A percentile compares a stretch with the other conserved stretches of the same genome.
phyloP scores from a whole-genome alignment of 2,797 vertebrate species.

The Syncerus caffer region DNA sequence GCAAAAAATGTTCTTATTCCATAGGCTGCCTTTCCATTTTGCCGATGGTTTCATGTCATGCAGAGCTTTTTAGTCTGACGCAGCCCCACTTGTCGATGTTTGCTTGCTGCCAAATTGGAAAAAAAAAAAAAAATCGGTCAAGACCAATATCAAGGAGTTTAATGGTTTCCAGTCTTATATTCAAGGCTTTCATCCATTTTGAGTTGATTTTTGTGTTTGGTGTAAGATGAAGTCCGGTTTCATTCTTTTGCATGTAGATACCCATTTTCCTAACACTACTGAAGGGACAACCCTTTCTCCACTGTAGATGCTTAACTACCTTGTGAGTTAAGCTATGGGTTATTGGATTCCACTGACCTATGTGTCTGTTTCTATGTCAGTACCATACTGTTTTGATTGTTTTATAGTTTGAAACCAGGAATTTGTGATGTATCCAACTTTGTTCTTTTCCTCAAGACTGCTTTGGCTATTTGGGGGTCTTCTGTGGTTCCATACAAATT shows the following conservation, averaged over 20 bases:
- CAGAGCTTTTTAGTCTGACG: not conserved
- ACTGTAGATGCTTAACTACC: not conserved
- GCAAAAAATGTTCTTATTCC: not conserved
- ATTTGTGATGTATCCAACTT: not conserved
- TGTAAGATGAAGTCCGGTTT: not conserved
- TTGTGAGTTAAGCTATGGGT: not conserved
- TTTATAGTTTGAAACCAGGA: not conserved
- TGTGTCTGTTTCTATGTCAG: not conserved
- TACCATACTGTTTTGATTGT: not conserved
- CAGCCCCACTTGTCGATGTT: not conserved
- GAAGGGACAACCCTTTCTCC: not conserved
- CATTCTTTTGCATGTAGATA: not conserved
- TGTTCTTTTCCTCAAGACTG: not conserved
- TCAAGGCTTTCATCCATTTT: not conserved
- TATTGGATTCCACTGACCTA: not conserved
- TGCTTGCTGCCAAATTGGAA: not conserved
- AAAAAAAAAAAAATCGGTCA: not conserved
- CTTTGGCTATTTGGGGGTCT: not conserved
- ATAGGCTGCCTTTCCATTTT: not conserved
- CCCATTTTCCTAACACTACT: not conserved
- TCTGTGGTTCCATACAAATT: not conserved
- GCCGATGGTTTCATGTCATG: not conserved
- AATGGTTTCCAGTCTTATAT: not conserved
- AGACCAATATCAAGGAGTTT: not conserved
- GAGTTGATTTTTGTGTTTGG: not conserved